These are phyloP conservation scores for Ricordea florida DNA, from an alignment of 92 coral and sea anemone species.

Conservation along the genomic window DNA sequence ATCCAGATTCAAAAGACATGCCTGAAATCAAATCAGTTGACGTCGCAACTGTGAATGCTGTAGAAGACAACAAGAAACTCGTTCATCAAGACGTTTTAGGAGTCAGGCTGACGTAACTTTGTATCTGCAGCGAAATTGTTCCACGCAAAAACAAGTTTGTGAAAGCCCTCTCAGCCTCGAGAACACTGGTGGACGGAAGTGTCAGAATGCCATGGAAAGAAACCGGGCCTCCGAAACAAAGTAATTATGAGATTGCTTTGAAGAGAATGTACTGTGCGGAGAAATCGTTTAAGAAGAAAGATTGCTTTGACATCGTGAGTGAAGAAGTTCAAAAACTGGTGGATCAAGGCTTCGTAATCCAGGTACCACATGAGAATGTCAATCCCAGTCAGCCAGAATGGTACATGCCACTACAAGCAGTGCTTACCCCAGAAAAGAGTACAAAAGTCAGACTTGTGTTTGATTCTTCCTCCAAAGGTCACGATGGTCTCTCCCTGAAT, in stretches of 20 bases:
- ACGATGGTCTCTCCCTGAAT: conserved; percentile 41
- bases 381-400: conserved; percentile 38
- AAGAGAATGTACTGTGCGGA: conserved; percentile 48
- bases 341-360: conserved; percentile 53
- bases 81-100: conserved; percentile 58
- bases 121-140: conserved; percentile 57
- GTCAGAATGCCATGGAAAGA: conserved; percentile 72
- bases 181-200: conserved; percentile 48
- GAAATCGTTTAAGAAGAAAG: conserved; percentile 51
- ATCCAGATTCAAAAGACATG: background rate
- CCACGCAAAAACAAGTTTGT: conserved; percentile 56
- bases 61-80: conserved; percentile 51
- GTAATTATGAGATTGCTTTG: conserved; percentile 37
- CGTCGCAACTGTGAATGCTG: conserved; percentile 42
- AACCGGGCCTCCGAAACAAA: too few relatives aligned
- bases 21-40: conserved; percentile 48
- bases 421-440: too few relatives aligned
- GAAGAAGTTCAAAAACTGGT: conserved; percentile 59
- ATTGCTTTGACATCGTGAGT: conserved; percentile 35
- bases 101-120: conserved; percentile 53
- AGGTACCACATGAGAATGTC: conserved; percentile 37
- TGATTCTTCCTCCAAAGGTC: conserved; percentile 42
- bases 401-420: too few relatives aligned
- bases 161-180: conserved; percentile 43
- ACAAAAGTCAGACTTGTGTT: too few relatives aligned